These are phyloP conservation scores for Conus betulinus DNA, from an alignment of 1,140 invertebrate species.

Conservation along the genomic window DNA sequence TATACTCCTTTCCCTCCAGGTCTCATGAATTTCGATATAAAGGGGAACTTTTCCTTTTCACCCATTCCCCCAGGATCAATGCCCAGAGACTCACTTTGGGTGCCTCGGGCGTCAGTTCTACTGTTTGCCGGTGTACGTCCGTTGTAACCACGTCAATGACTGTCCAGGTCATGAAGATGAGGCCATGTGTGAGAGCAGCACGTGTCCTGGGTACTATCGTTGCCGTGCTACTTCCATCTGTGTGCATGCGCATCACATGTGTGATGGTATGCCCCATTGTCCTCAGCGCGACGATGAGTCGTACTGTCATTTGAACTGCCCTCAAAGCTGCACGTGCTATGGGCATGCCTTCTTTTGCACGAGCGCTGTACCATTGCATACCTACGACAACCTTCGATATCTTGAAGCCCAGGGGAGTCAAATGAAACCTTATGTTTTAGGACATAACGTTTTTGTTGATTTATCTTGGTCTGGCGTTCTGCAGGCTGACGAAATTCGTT, in stretches of 20 bases:
- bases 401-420: background rate
- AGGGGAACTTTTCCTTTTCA: no score
- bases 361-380: no score
- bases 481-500: background rate
- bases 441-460: background rate
- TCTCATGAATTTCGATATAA: no score
- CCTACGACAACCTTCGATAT: background rate
- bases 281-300: constrained; percentile 7
- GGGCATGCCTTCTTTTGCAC: constrained; percentile 4
- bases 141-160: constrained; percentile 17
- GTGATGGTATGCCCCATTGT: constrained; percentile 14
- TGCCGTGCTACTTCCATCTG: constrained; percentile 13
- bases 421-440: background rate
- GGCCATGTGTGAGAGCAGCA: background rate
- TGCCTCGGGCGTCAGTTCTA: background rate
- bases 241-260: background rate
- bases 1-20: no score
- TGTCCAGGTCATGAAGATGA: constrained; percentile 20
- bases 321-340: background rate
- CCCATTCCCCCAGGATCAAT: background rate
- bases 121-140: constrained; percentile 2
- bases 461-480: background rate
- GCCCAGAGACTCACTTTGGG: constrained; percentile 18
- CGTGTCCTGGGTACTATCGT: constrained; percentile 19
- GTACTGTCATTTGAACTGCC: background rate